phyloP scores from a whole-genome alignment of 53 echinoderm and acorn worm genomes.

The Mesocentrotus franciscanus region DNA sequence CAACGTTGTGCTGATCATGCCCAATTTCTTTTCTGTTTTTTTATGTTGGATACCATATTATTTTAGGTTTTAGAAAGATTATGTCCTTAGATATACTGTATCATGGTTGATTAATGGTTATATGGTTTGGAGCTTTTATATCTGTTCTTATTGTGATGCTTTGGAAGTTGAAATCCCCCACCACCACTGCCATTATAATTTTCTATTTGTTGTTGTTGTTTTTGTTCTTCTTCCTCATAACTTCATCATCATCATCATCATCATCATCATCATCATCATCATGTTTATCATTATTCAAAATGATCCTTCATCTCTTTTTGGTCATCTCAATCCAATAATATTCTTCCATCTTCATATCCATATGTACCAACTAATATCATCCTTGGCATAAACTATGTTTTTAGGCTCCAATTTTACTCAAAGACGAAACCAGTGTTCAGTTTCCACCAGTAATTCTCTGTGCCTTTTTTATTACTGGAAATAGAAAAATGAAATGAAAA shows the following conservation, averaged over 20 bases:
- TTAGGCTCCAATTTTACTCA: neutral
- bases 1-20: neutral
- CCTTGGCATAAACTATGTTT: neutral
- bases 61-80: neutral
- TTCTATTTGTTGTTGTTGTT: no score
- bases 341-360: neutral
- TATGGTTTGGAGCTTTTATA: neutral
- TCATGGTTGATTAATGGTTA: neutral
- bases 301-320: neutral
- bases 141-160: neutral
- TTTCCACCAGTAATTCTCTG: neutral
- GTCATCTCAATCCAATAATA: neutral
- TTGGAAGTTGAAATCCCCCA: neutral
- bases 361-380: neutral
- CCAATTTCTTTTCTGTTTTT: neutral
- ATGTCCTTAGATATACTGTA: neutral
- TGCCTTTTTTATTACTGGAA: slow-evolving; percentile 4
- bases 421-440: neutral
- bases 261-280: neutral
- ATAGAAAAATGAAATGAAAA: slow-evolving; percentile 20
- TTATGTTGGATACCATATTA: neutral
- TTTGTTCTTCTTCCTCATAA: no score
- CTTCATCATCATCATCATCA: neutral
- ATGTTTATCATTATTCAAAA: neutral
- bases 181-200: neutral